phyloP scores from a whole-genome alignment of 2,888 invertebrate species.

The Altica lythri region DNA sequence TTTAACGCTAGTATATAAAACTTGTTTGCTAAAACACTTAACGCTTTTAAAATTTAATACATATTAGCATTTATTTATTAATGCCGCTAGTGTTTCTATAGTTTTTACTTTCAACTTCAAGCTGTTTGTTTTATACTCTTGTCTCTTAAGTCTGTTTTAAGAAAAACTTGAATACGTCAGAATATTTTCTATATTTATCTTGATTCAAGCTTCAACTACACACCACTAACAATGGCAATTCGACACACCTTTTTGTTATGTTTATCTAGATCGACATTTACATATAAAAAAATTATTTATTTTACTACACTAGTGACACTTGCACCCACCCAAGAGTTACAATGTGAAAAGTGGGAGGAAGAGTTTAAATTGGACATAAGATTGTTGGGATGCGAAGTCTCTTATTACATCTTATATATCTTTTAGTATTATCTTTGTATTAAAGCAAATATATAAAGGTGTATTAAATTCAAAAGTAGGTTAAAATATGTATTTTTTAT shows the following conservation, averaged over 20 bases:
- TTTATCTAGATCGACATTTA: conserved; percentile 29
- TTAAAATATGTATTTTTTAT: too few species aligned
- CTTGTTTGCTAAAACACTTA: too few species aligned
- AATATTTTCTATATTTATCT: conserved; percentile 2
- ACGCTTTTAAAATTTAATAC: too few species aligned
- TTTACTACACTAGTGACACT: conserved; percentile 24
- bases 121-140: not conserved
- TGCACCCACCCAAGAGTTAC: conserved; percentile 21
- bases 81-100: too few species aligned
- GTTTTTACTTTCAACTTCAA: not conserved
- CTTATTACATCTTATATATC: too few species aligned
- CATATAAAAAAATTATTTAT: conserved; percentile 29
- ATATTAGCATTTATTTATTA: too few species aligned
- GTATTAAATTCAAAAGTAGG: too few species aligned
- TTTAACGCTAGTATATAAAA: too few species aligned
- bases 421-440: too few species aligned
- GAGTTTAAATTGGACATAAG: not conserved
- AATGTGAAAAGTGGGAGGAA: not conserved
- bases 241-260: conserved; percentile 25
- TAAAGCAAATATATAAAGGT: too few species aligned
- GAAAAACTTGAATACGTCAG: not conserved
- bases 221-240: conserved; percentile 21
- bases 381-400: too few species aligned
- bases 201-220: conserved; percentile 9
- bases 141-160: too few species aligned